Percentiles rank a stretch among this genome's conserved stretches.
Conservation (phyloP, 2,797 vertebrate genomes). For the Gadopsis bispinosus region DNA sequence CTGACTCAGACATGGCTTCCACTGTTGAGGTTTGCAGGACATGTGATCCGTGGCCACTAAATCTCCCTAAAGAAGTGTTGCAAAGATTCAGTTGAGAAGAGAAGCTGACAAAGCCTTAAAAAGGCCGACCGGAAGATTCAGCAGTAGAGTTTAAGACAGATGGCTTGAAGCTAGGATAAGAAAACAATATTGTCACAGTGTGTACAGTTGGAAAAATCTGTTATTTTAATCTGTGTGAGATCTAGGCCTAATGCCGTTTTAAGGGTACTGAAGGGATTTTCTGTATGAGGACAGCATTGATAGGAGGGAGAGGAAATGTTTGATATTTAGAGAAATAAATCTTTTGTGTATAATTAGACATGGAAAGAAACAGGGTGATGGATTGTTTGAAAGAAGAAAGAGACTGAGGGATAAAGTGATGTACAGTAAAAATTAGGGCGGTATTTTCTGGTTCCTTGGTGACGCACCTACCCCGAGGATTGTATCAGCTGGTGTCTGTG, state of each 20-base stretch:
- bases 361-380: slow-evolving; percentile 1
- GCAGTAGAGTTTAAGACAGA: slow-evolving; percentile 27
- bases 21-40: slow-evolving; percentile 30
- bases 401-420: slow-evolving; percentile 19
- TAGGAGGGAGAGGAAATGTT: slow-evolving; percentile 3
- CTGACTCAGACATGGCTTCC: slow-evolving; percentile 30
- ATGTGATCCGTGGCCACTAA: slow-evolving; percentile 12
- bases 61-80: slow-evolving; percentile 29
- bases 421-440: slow-evolving; percentile 59
- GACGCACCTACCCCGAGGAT: slow-evolving; percentile 30
- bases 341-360: slow-evolving; percentile 15
- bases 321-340: slow-evolving; percentile 21
- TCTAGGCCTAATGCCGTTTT: slow-evolving; percentile 19
- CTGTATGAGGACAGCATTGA: not conserved
- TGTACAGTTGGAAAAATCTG: slow-evolving; percentile 28
- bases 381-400: slow-evolving; percentile 32
- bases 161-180: slow-evolving; percentile 21
- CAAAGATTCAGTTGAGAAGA: slow-evolving; percentile 18
- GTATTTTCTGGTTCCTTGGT: slow-evolving; percentile 59
- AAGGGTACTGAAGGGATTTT: slow-evolving; percentile 19
- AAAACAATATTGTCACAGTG: slow-evolving; percentile 35
- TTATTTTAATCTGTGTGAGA: slow-evolving; percentile 39
- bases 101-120: slow-evolving; percentile 17
- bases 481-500: slow-evolving; percentile 43
- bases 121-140: slow-evolving; percentile 4